phyloP scores from a whole-genome alignment of 2,113 vertebrate genomes.

The Calidris pygmaea region DNA sequence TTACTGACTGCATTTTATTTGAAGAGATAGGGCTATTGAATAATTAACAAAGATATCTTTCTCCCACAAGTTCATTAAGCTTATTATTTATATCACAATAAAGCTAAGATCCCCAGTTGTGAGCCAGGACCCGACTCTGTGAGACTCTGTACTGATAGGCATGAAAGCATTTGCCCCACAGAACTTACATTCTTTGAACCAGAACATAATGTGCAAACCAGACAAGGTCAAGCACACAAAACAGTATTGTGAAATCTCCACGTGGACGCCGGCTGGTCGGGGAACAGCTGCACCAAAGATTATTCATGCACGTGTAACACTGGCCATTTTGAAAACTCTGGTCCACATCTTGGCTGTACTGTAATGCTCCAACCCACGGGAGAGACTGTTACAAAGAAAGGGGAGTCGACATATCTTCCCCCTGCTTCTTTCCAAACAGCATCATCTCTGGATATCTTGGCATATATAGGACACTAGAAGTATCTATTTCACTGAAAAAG shows the following conservation, averaged over 20 bases:
- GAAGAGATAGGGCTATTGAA: not conserved
- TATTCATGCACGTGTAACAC: not conserved
- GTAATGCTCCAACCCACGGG: not conserved
- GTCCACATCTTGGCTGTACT: not conserved
- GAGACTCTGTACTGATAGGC: not conserved
- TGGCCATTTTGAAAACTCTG: not conserved
- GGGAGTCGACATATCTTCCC: not conserved
- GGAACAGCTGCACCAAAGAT: slow-evolving; percentile 49
- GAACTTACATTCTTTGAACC: not conserved
- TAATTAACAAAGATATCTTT: slow-evolving; percentile 27
- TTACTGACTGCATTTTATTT: not conserved
- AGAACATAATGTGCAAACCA: slow-evolving; percentile 37
- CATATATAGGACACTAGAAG: not conserved
- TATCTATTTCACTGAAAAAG: not conserved
- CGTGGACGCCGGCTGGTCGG: not conserved
- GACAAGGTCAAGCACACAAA: slow-evolving; percentile 14
- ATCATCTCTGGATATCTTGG: not conserved
- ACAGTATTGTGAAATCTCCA: slow-evolving; percentile 5
- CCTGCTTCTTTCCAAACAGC: not conserved
- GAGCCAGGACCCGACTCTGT: not conserved
- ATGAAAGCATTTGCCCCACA: slow-evolving; percentile 29
- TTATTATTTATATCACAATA: slow-evolving; percentile 28
- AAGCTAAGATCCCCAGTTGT: not conserved
- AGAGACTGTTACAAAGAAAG: not conserved
- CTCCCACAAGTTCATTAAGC: slow-evolving; percentile 14